A percentile compares a stretch with the other conserved stretches of the same genome.
Evolutionary conservation across 2,888 invertebrate genomes (phyloP).

Genomic region (Eucera pruinosa): DNA sequence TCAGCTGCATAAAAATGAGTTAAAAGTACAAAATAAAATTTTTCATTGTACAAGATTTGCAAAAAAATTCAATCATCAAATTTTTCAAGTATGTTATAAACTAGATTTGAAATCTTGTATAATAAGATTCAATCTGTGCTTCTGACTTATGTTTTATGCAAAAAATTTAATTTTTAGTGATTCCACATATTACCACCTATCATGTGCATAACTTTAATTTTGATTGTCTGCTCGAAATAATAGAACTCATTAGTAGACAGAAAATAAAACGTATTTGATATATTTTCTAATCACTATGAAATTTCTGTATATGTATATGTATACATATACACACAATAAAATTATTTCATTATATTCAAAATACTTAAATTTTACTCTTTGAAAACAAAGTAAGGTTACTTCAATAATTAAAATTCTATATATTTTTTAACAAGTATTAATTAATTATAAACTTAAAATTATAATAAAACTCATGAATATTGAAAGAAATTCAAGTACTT

Average conservation of each 20-base stretch:
- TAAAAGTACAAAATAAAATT: constrained; percentile 13
- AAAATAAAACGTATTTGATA: constrained; percentile 22
- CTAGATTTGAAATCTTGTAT: constrained; percentile 10
- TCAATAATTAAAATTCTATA: constrained; percentile 6
- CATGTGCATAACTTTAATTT: constrained; percentile 3
- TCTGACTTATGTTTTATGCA: constrained; percentile 1
- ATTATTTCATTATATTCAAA: constrained; percentile 11
- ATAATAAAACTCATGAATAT: constrained; percentile 15
- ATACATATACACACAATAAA: constrained; percentile 15
- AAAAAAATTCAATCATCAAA: not conserved
- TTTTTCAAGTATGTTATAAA: not conserved
- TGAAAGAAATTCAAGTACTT: not conserved
- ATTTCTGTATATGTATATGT: not conserved
- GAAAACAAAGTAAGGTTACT: constrained; percentile 6
- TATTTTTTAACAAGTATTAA: not conserved
- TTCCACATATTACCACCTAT: not conserved
- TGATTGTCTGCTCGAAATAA: constrained; percentile 35
- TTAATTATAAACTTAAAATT: constrained; percentile 2
- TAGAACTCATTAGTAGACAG: constrained; percentile 6
- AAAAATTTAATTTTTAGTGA: not conserved
- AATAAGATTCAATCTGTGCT: constrained; percentile 1
- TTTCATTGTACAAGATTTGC: constrained; percentile 3
- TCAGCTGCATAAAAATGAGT: not conserved
- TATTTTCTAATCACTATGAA: constrained; percentile 22
- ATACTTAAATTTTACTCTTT: constrained; percentile 1